These are phyloP conservation scores for Microlaimidae sp. DNA, from an alignment of 2,888 invertebrate species.

Conservation along the genomic window DNA sequence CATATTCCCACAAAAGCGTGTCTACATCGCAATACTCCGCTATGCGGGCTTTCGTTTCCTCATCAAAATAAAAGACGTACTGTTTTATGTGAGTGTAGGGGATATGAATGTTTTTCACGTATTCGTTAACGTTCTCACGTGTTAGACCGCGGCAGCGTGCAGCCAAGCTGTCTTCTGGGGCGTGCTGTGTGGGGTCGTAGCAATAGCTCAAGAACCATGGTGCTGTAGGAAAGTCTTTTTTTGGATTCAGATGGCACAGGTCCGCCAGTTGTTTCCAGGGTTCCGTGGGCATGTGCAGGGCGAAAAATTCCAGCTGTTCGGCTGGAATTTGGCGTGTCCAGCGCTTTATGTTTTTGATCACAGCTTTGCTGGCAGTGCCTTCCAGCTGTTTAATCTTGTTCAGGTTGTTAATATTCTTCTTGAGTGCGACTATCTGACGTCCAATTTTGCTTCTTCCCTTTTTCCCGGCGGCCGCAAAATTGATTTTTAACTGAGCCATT, in stretches of 20 bases:
- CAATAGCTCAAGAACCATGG: conserved; percentile 37
- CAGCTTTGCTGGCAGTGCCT: too few species aligned
- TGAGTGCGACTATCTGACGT: background rate
- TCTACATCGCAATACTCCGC: conserved; percentile 30
- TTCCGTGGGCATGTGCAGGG: conserved; percentile 34
- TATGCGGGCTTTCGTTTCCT: conserved; percentile 31
- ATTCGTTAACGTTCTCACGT: conserved; percentile 32
- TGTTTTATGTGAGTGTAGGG: conserved; percentile 22
- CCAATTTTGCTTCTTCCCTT: conserved; percentile 10
- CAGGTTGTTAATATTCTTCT: conserved; percentile 2
- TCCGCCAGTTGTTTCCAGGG: conserved; percentile 37
- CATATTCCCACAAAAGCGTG: conserved; percentile 36
- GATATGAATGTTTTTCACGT: conserved; percentile 28
- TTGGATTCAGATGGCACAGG: conserved; percentile 36
- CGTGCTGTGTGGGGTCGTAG: conserved; percentile 28
- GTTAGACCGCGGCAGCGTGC: conserved; percentile 25
- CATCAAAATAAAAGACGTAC: conserved; percentile 21
- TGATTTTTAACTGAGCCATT: background rate
- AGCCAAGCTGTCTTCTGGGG: conserved; percentile 31
- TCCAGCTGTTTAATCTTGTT: too few species aligned
- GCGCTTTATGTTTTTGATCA: too few species aligned
- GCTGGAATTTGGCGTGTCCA: conserved; percentile 32
- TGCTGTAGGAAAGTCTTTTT: conserved; percentile 33
- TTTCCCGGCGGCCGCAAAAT: background rate
- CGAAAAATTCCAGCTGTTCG: conserved; percentile 36